Percentiles rank a stretch among this genome's conserved stretches.
These are phyloP conservation scores for Drosophila setosimentum DNA, from an alignment of 2,888 invertebrate species.

Conservation along the genomic window DNA sequence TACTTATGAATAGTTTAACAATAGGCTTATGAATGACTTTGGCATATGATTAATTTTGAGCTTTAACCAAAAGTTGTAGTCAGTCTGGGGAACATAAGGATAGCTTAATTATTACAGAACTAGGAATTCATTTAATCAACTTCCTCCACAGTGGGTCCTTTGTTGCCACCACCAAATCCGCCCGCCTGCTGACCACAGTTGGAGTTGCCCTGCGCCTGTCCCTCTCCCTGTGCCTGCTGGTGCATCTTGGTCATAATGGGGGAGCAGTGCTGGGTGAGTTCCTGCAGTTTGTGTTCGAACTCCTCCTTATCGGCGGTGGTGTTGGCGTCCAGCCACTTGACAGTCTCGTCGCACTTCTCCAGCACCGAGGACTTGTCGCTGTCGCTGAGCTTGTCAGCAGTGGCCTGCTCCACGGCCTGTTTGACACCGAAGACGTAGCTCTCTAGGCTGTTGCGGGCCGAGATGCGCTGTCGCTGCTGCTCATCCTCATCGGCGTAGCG, in stretches of 20 bases:
- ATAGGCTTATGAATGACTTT: constrained; percentile 3
- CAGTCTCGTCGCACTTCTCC: constrained; percentile 86
- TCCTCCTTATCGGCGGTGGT: constrained; percentile 91
- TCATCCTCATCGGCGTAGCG: constrained; percentile 87
- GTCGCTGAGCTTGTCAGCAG: constrained; percentile 87
- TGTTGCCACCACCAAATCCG: constrained; percentile 87
- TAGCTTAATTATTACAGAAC: constrained; percentile 4
- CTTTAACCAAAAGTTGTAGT: constrained; percentile 12
- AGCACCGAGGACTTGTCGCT: constrained; percentile 89
- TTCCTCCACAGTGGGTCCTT: constrained; percentile 84
- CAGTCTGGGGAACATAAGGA: constrained; percentile 23
- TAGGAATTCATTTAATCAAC: constrained; percentile 71
- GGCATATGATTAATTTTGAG: background rate
- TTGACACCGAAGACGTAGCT: constrained; percentile 38
- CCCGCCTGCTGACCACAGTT: constrained; percentile 86
- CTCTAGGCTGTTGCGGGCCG: constrained; percentile 36
- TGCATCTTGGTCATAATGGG: constrained; percentile 86
- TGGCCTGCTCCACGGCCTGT: constrained; percentile 86
- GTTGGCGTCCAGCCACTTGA: constrained; percentile 91
- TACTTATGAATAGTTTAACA: constrained; percentile 42
- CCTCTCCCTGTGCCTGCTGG: constrained; percentile 59
- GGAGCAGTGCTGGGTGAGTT: constrained; percentile 77
- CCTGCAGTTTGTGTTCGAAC: constrained; percentile 86
- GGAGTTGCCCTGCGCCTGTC: constrained; percentile 36
- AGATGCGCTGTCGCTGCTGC: constrained; percentile 39